These are phyloP conservation scores for Actias luna DNA, from an alignment of 2,888 invertebrate genomes.

Conservation along the genomic window DNA sequence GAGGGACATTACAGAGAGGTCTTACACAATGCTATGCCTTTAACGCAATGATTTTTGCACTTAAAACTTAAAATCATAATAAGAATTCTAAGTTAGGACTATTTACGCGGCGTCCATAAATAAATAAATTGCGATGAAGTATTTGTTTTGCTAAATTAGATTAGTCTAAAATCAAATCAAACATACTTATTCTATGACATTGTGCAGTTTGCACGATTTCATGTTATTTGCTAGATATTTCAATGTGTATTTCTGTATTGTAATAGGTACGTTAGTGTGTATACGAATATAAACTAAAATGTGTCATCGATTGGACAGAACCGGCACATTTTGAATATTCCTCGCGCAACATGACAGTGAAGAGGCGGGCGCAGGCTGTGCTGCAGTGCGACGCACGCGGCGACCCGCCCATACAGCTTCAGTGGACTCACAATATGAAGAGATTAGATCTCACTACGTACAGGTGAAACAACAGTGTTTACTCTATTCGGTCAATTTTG, in stretches of 20 bases:
- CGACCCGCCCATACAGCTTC: conserved; percentile 90
- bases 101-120: too few species aligned
- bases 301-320: conserved; percentile 71
- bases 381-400: conserved; percentile 90
- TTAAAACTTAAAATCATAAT: too few species aligned
- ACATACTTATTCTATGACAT: neutral
- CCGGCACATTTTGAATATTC: conserved; percentile 89
- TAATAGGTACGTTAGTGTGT: neutral
- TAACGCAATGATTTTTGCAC: too few species aligned
- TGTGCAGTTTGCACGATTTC: neutral
- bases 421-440: conserved; percentile 90
- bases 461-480: too few species aligned
- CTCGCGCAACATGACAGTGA: conserved; percentile 88
- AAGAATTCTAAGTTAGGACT: too few species aligned
- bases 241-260: neutral
- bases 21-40: too few species aligned
- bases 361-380: conserved; percentile 86
- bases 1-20: too few species aligned
- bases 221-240: neutral
- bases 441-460: conserved; percentile 86
- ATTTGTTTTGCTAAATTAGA: too few species aligned
- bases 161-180: neutral
- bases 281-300: neutral
- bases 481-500: too few species aligned
- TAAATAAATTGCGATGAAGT: too few species aligned